Evolutionary conservation across 1,140 invertebrate genomes (phyloP).

Genomic region (Lutraria rhynchaena): DNA sequence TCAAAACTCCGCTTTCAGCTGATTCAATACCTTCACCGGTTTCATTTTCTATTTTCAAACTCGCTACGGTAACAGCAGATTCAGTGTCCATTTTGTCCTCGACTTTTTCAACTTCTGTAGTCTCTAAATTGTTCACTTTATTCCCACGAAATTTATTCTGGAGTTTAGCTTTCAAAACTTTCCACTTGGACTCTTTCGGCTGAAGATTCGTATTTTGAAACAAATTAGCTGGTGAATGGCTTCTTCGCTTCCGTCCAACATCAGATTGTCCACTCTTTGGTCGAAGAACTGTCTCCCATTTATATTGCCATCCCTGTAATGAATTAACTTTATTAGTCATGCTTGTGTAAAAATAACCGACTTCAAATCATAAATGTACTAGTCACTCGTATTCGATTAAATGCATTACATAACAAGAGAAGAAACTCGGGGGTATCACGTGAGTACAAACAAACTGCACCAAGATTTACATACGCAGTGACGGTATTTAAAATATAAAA

Average conservation of each 20-base stretch:
- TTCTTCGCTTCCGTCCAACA: background rate
- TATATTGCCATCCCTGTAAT: conserved; percentile 51
- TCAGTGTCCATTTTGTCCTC: background rate
- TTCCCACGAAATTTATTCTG: conserved; percentile 7
- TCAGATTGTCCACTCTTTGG: conserved; percentile 17
- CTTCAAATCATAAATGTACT: background rate
- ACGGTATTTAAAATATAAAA: too few relatives aligned
- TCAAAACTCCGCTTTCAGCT: too few relatives aligned
- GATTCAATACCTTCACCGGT: too few relatives aligned
- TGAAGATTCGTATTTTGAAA: conserved; percentile 25
- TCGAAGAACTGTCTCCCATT: conserved; percentile 52
- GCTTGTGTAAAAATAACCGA: background rate
- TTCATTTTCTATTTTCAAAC: too few relatives aligned
- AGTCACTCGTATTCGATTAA: background rate
- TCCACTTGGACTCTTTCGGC: background rate
- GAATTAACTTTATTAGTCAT: background rate
- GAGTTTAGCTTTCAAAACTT: background rate
- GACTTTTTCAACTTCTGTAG: background rate
- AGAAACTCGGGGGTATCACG: too few relatives aligned
- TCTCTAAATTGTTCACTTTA: background rate
- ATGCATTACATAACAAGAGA: background rate
- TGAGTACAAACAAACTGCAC: too few relatives aligned
- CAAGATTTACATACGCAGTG: too few relatives aligned
- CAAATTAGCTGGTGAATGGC: conserved; percentile 32
- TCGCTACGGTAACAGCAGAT: too few relatives aligned